Conservation (phyloP, 2,797 vertebrate species). For the Xiphophorus birchmanni region DNA sequence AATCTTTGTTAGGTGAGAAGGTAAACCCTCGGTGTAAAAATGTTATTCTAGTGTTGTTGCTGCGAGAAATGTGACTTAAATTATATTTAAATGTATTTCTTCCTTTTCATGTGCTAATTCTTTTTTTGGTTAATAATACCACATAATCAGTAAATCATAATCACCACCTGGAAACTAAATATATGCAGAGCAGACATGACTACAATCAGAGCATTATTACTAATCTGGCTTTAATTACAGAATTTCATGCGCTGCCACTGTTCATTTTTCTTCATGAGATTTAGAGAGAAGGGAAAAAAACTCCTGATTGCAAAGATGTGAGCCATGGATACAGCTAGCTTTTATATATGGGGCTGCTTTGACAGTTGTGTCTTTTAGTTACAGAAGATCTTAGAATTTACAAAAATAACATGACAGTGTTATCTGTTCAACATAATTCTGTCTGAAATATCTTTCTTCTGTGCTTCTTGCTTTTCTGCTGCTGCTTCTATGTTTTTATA, state of each 20-base stretch:
- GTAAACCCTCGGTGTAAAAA: background rate
- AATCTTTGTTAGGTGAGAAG: background rate
- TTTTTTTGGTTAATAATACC: slow-evolving; percentile 5
- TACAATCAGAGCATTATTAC: slow-evolving; percentile 58
- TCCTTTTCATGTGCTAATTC: background rate
- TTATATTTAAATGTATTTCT: background rate
- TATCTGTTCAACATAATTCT: slow-evolving; percentile 49
- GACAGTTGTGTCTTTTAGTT: slow-evolving; percentile 57
- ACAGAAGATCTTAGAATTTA: slow-evolving; percentile 49
- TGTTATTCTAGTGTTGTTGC: background rate
- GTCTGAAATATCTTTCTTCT: slow-evolving; percentile 51
- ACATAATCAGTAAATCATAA: slow-evolving; percentile 20
- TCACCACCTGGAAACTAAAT: slow-evolving; percentile 37
- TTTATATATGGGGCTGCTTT: slow-evolving; percentile 53
- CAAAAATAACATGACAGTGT: slow-evolving; percentile 54
- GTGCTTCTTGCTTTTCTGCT: slow-evolving; percentile 33
- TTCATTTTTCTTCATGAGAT: slow-evolving; percentile 47
- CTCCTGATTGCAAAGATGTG: slow-evolving; percentile 33
- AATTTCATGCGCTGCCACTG: slow-evolving; percentile 35
- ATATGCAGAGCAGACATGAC: slow-evolving; percentile 43
- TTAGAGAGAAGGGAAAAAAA: slow-evolving; percentile 13
- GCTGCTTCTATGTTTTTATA: slow-evolving; percentile 8
- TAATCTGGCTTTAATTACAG: slow-evolving; percentile 69
- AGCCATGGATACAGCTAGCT: slow-evolving; percentile 34
- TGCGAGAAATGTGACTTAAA: background rate